Conservation (phyloP, 2,797 vertebrate genomes). For the Aeoliscus strigatus region DNA sequence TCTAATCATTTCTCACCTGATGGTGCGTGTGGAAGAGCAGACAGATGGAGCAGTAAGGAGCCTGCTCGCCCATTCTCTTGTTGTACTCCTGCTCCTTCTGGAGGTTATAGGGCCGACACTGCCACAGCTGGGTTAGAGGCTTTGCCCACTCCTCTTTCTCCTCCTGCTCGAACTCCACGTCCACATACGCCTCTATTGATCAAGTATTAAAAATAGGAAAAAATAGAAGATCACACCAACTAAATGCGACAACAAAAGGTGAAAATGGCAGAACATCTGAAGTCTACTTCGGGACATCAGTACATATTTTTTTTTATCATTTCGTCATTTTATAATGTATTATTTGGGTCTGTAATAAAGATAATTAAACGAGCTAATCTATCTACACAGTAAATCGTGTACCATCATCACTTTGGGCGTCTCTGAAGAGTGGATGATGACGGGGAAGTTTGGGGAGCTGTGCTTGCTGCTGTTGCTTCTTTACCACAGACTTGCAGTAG, state of each 20-base stretch:
- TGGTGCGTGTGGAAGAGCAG: slow-evolving; percentile 87
- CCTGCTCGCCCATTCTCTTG: slow-evolving; percentile 79
- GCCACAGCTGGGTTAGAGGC: slow-evolving; percentile 88
- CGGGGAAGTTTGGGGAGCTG: slow-evolving; percentile 83
- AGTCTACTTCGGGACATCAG: too few relatives aligned
- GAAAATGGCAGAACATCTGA: background rate
- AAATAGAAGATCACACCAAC: background rate
- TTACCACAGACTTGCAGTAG: slow-evolving; percentile 82
- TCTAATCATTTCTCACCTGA: slow-evolving; percentile 78
- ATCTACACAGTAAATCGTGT: slow-evolving; percentile 4
- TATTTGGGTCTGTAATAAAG: too few relatives aligned
- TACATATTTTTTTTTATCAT: too few relatives aligned
- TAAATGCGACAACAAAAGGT: background rate
- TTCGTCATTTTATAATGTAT: too few relatives aligned
- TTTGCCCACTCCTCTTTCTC: slow-evolving; percentile 91
- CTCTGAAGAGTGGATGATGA: slow-evolving; percentile 87
- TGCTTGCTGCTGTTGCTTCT: slow-evolving; percentile 79
- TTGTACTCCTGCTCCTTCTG: slow-evolving; percentile 89
- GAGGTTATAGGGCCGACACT: slow-evolving; percentile 83
- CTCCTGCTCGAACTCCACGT: slow-evolving; percentile 74
- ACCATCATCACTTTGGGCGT: slow-evolving; percentile 89
- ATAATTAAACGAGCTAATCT: too few relatives aligned
- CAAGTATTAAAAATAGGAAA: too few relatives aligned
- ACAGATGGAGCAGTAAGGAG: slow-evolving; percentile 91
- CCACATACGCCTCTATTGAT: slow-evolving; percentile 72